Conservation (phyloP, 2,797 vertebrate species). For the Falco cherrug region DNA sequence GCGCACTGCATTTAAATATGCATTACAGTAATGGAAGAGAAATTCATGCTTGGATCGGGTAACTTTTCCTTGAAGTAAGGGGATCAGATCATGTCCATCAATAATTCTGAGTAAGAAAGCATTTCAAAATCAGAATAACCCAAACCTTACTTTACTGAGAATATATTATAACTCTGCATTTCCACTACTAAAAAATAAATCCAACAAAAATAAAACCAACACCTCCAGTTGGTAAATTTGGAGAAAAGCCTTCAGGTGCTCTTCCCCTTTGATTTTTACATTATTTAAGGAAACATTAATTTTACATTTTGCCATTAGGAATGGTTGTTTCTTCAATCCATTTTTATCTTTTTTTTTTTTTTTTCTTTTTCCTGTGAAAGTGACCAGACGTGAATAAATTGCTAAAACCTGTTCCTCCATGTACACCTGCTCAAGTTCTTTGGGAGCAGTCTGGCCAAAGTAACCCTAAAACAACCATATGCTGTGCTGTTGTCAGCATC, state of each 20-base stretch:
- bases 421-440: neutral
- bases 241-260: neutral
- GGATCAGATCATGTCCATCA: constrained; percentile 88
- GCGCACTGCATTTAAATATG: constrained; percentile 86
- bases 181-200: neutral
- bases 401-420: neutral
- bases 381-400: neutral
- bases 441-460: neutral
- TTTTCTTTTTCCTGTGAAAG: neutral
- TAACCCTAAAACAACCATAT: neutral
- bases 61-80: constrained; percentile 78
- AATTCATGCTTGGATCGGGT: constrained; percentile 85
- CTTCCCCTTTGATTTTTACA: neutral
- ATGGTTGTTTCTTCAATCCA: neutral
- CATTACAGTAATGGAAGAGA: constrained; percentile 92
- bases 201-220: too few species aligned
- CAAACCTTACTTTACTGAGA: neutral
- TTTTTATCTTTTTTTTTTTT: neutral
- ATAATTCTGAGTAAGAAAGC: constrained; percentile 77
- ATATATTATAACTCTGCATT: neutral
- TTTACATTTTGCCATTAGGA: neutral
- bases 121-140: neutral
- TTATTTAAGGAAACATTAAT: neutral
- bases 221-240: neutral
- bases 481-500: neutral